These are phyloP conservation scores for Drosophila paucipuncta DNA, from an alignment of 2,888 invertebrate genomes.

Conservation along the genomic window DNA sequence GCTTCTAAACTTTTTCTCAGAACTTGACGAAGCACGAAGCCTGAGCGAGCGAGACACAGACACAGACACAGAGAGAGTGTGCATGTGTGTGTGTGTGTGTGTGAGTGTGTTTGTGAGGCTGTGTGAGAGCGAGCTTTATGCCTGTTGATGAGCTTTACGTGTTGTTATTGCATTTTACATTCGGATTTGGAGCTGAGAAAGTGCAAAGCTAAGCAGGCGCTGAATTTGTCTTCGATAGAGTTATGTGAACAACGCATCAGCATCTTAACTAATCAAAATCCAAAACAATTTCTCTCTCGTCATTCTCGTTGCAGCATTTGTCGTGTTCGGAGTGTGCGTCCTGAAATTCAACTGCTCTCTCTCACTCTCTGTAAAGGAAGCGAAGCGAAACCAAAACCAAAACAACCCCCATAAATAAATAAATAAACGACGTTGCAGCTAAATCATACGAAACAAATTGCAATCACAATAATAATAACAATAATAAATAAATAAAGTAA, in stretches of 20 bases:
- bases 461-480: slow-evolving; percentile 22
- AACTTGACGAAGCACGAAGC: slow-evolving; percentile 29
- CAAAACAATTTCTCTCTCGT: slow-evolving; percentile 56
- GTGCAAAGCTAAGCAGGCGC: slow-evolving; percentile 59
- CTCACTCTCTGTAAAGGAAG: slow-evolving; percentile 19
- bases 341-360: slow-evolving; percentile 51
- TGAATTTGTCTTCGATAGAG: slow-evolving; percentile 52
- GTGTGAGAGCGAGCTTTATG: slow-evolving; percentile 25
- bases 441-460: slow-evolving; percentile 15
- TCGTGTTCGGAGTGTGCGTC: slow-evolving; percentile 76
- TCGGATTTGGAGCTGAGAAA: slow-evolving; percentile 28
- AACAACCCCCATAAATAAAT: slow-evolving; percentile 11
- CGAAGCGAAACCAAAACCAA: slow-evolving; percentile 32
- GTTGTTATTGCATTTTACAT: slow-evolving; percentile 49
- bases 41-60: not conserved
- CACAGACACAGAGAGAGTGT: not conserved
- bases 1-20: slow-evolving; percentile 50
- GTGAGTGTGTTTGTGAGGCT: not conserved
- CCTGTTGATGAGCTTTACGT: slow-evolving; percentile 22
- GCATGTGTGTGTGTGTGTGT: not conserved
- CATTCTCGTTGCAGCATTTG: slow-evolving; percentile 84
- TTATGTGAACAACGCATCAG: slow-evolving; percentile 53
- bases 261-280: slow-evolving; percentile 56
- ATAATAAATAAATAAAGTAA: slow-evolving; percentile 15
- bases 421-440: slow-evolving; percentile 3